phyloP scores from a whole-genome alignment of 2,888 invertebrate genomes.

The Erynnis tages region DNA sequence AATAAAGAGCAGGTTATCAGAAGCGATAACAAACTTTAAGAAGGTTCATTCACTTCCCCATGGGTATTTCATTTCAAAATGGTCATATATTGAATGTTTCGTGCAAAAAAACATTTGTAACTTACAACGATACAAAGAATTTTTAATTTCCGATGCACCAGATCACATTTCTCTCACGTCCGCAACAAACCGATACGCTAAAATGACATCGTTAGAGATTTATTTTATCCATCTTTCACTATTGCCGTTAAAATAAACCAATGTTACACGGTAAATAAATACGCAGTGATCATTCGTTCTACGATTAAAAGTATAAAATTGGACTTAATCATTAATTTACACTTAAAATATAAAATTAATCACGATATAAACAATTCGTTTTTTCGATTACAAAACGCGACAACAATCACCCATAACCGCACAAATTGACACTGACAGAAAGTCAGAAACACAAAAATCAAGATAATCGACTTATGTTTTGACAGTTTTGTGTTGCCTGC shows the following conservation, averaged over 20 bases:
- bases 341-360: constrained; percentile 29
- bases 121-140: constrained; percentile 53
- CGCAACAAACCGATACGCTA: constrained; percentile 50
- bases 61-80: neutral
- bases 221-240: constrained; percentile 66
- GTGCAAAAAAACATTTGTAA: constrained; percentile 33
- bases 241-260: constrained; percentile 33
- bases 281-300: neutral
- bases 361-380: constrained; percentile 36
- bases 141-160: constrained; percentile 49
- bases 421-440: constrained; percentile 40
- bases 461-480: constrained; percentile 13
- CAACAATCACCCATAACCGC: constrained; percentile 32
- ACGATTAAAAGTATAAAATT: neutral
- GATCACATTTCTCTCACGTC: constrained; percentile 64
- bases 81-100: too few species aligned
- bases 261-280: neutral
- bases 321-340: constrained; percentile 6
- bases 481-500: constrained; percentile 15
- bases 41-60: constrained; percentile 6
- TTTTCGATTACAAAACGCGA: constrained; percentile 33
- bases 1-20: constrained; percentile 7
- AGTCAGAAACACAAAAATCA: constrained; percentile 30
- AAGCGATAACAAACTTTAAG: constrained; percentile 22
- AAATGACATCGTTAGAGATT: constrained; percentile 54